These are phyloP conservation scores for Vultur gryphus DNA, from an alignment of 2,797 vertebrate genomes.

Conservation along the genomic window DNA sequence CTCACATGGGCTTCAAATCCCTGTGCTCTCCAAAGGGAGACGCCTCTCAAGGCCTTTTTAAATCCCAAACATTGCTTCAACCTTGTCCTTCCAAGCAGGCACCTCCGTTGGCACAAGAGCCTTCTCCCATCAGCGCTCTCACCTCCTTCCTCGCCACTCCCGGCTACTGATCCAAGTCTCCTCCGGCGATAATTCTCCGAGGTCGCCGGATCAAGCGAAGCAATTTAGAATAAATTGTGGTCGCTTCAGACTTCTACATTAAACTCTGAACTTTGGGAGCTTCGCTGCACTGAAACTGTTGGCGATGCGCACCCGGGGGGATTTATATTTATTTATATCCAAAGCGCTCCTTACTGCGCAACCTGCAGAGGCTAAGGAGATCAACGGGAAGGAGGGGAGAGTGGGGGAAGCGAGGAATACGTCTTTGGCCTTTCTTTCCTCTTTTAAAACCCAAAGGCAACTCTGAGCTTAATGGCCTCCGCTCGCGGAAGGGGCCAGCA, in stretches of 20 bases:
- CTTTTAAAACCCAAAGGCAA: neutral
- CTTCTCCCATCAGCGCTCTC: neutral
- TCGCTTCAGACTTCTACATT: constrained; percentile 43
- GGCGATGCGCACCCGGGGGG: neutral
- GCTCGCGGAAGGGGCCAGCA: neutral
- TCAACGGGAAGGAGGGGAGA: neutral
- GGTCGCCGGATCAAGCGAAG: constrained; percentile 35
- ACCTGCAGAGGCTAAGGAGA: neutral
- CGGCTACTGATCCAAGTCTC: neutral
- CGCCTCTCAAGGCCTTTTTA: neutral
- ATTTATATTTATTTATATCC: constrained; percentile 38
- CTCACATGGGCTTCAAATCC: neutral
- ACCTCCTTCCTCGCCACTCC: neutral
- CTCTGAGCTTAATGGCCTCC: neutral
- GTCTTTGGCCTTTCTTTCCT: constrained; percentile 19
- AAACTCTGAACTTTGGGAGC: constrained; percentile 51
- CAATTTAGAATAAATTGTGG: constrained; percentile 57
- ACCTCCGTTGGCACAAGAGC: neutral
- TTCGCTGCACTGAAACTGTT: neutral
- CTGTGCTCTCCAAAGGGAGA: neutral
- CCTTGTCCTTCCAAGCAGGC: neutral
- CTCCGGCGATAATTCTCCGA: constrained; percentile 12
- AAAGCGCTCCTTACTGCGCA: neutral
- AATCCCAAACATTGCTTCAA: rapidly evolving
- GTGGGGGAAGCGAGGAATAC: neutral